Base-by-base conservation (phyloP, 1,140 invertebrate genomes). In the Euwallacea fornicatus region DNA sequence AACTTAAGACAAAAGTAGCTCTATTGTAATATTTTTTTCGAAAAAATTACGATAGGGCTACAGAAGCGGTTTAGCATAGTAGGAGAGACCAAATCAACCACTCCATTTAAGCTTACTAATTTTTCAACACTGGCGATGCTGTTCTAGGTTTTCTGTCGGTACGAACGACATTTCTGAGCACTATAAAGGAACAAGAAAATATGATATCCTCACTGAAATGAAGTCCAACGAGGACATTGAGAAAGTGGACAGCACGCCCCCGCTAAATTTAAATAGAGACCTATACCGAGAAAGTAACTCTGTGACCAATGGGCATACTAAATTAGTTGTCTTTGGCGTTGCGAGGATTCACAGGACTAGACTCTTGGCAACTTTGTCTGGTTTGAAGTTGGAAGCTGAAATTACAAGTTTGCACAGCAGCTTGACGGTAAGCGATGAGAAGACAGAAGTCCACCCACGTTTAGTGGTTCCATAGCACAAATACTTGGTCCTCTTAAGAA, bases 301-400 rank as follows among this genome's bases (percentile, higher is more conserved):
- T 7, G 42, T 7, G 2, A 33, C 68, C 8, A 78, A 75, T 21
- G 78, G 80, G 46, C 79, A 79, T 59, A 80, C 79, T 0, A 80
- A 81, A 71, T 58, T 81, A 47, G 76, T 81, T 7, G 78, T 73
- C 74, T 81, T 77, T 80, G 85, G 94, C 2, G 90, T 93, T n/a
- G 90, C 89, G 11, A 90, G 92, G 79, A 94, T 98, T 60, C 92
- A 96, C 75, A 88, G 93, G 66, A 95, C 95, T 0, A 87, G 93
- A 43, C 82, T 98, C 6, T 83, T 96, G 69, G 96, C 96, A 0
- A 95, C 95, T 4, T 82, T 98, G 1, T 97, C 95, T 78, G 96
- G 96, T 0, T 84, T 98, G 11, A 97, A 98, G 81, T 83, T 97
- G 42, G 94, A 97, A 79, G 93, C 93, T 8, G 93, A 96, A 81